Evolutionary conservation across 2,113 vertebrate species (phyloP).

Genomic region (Proteles cristata): DNA sequence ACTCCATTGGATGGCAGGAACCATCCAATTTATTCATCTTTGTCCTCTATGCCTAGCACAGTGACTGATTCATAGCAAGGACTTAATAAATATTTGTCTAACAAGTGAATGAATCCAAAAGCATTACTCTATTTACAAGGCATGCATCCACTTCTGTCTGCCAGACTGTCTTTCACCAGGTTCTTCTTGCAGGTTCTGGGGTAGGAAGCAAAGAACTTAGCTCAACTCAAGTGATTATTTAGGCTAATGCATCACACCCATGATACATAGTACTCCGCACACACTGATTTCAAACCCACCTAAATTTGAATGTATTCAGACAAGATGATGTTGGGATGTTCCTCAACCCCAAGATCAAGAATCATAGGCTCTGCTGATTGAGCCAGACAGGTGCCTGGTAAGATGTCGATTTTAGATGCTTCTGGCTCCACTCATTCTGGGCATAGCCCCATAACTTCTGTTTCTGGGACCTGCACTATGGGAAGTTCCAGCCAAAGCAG

Average conservation of each 20-base stretch:
- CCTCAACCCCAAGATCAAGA: not conserved
- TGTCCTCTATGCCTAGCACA: not conserved
- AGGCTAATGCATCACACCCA: not conserved
- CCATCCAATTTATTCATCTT: not conserved
- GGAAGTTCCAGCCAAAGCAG: not conserved
- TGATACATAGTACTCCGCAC: not conserved
- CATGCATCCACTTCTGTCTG: not conserved
- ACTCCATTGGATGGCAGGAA: not conserved
- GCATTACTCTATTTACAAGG: not conserved
- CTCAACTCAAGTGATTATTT: not conserved
- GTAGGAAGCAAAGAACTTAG: not conserved
- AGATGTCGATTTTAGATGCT: not conserved
- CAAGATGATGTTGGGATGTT: not conserved
- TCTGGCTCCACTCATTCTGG: not conserved
- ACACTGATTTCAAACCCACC: not conserved
- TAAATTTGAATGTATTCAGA: not conserved
- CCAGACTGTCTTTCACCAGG: not conserved
- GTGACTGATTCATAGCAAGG: not conserved
- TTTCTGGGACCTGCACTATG: not conserved
- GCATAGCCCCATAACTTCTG: not conserved
- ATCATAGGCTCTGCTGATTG: not conserved
- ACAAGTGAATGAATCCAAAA: not conserved
- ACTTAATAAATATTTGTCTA: not conserved
- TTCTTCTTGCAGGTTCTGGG: not conserved
- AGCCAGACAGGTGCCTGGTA: not conserved